These are phyloP conservation scores for Perithous albicinctus DNA, from an alignment of 2,888 invertebrate genomes.

Conservation along the genomic window DNA sequence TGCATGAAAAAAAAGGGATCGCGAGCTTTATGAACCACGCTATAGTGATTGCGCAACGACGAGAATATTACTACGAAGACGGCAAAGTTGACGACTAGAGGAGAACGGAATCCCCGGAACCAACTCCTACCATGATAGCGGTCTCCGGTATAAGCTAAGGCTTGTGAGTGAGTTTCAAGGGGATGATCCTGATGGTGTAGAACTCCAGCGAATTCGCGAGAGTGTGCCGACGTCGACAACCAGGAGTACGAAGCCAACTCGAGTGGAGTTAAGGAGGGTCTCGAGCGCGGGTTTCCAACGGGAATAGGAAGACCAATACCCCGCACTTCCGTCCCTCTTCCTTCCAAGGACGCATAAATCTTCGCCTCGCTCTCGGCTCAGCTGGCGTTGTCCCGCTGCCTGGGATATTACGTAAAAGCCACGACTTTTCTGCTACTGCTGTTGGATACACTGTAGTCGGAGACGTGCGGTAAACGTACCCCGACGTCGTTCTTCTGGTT, in stretches of 20 bases:
- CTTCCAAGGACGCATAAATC: conserved; percentile 82
- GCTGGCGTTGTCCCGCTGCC: conserved; percentile 59
- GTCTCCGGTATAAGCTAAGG: conserved; percentile 12
- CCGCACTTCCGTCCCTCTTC: conserved; percentile 79
- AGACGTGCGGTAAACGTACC: conserved; percentile 41
- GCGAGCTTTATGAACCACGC: conserved; percentile 75
- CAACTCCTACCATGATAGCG: conserved; percentile 1
- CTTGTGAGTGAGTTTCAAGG: conserved; percentile 16
- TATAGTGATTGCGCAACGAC: conserved; percentile 70
- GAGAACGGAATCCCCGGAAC: conserved; percentile 24
- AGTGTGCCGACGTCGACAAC: conserved; percentile 50
- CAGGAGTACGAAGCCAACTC: conserved; percentile 72
- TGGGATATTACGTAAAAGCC: conserved; percentile 79
- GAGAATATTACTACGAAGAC: conserved; percentile 8
- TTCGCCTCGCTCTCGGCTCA: conserved; percentile 69
- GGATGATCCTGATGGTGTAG: conserved; percentile 13
- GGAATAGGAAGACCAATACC: conserved; percentile 82
- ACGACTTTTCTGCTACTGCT: conserved; percentile 29
- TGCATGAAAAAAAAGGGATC: conserved; percentile 72
- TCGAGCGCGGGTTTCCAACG: conserved; percentile 76
- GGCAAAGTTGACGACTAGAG: conserved; percentile 38
- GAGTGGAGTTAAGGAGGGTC: conserved; percentile 78
- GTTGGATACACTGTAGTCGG: conserved; percentile 36
- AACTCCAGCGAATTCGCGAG: conserved; percentile 26
- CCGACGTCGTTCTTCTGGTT: conserved; percentile 51